Evolutionary conservation across 2,113 vertebrate genomes (phyloP).

Genomic region (Ailurus styani): DNA sequence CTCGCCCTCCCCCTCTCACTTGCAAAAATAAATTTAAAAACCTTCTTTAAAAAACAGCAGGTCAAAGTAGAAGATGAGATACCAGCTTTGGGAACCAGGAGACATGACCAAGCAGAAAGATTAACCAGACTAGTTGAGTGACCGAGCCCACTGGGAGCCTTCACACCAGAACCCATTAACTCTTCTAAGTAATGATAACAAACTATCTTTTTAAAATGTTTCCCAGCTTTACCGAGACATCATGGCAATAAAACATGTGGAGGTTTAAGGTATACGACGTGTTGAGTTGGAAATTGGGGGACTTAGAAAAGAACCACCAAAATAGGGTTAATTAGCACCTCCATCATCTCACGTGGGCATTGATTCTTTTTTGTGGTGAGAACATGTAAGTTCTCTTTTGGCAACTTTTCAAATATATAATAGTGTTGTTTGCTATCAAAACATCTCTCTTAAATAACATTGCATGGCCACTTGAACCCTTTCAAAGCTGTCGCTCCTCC

Average conservation of each 20-base stretch:
- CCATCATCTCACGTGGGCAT: background rate
- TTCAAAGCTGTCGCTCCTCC: background rate
- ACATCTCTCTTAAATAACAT: background rate
- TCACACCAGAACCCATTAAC: too few relatives aligned
- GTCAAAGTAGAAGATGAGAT: background rate
- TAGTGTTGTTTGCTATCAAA: too few relatives aligned
- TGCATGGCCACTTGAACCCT: too few relatives aligned
- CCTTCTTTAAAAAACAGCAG: background rate
- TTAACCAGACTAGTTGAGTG: too few relatives aligned
- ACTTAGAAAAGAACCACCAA: accelerated
- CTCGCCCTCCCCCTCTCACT: too few relatives aligned
- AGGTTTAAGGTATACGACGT: background rate
- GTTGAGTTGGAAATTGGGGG: accelerated
- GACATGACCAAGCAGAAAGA: background rate
- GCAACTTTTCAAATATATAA: background rate
- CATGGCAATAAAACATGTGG: background rate
- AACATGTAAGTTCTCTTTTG: background rate
- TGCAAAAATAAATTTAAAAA: background rate
- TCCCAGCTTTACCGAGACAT: background rate
- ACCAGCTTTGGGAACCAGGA: background rate
- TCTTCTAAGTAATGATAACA: background rate
- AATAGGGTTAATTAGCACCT: background rate
- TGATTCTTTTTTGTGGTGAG: background rate
- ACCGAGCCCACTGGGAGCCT: background rate
- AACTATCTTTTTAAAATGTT: background rate